Evolutionary conservation across 2,888 invertebrate species (phyloP).

Genomic region (Oscheius sp.): DNA sequence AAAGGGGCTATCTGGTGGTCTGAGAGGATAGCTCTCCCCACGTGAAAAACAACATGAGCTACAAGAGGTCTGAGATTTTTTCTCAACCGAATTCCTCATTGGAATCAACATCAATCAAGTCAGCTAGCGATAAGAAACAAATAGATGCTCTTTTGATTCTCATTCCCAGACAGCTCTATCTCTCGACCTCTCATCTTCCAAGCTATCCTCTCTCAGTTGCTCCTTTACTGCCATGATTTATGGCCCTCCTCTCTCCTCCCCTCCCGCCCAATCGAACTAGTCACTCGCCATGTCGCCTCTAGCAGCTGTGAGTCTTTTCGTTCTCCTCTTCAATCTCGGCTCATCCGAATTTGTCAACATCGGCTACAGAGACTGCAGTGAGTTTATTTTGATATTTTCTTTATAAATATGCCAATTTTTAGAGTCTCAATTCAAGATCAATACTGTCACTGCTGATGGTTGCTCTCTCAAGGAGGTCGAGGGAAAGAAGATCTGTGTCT

Average conservation of each 20-base stretch:
- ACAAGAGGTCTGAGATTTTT: too few relatives aligned
- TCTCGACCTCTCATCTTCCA: neutral
- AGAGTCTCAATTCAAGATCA: conserved; percentile 28
- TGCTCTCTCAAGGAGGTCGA: conserved; percentile 26
- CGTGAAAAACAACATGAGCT: neutral
- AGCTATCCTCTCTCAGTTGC: conserved; percentile 3
- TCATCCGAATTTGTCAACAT: conserved; percentile 22
- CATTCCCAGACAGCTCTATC: too few relatives aligned
- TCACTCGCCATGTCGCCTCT: neutral
- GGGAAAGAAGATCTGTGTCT: conserved; percentile 38
- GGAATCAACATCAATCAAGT: too few relatives aligned
- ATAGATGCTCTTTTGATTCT: too few relatives aligned
- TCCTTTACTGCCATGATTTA: conserved; percentile 29
- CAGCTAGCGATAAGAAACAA: too few relatives aligned
- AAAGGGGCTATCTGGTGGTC: neutral
- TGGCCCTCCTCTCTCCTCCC: conserved; percentile 6
- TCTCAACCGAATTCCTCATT: too few relatives aligned
- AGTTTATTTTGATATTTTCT: neutral
- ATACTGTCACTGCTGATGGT: conserved; percentile 16
- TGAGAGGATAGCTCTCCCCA: neutral
- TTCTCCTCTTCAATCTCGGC: neutral
- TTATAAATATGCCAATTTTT: neutral
- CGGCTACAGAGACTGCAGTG: conserved; percentile 29
- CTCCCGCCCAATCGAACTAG: neutral
- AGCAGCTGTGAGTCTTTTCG: neutral